These are phyloP conservation scores for Enteromius argenteus DNA, from an alignment of 2,797 vertebrate genomes.

Conservation along the genomic window DNA sequence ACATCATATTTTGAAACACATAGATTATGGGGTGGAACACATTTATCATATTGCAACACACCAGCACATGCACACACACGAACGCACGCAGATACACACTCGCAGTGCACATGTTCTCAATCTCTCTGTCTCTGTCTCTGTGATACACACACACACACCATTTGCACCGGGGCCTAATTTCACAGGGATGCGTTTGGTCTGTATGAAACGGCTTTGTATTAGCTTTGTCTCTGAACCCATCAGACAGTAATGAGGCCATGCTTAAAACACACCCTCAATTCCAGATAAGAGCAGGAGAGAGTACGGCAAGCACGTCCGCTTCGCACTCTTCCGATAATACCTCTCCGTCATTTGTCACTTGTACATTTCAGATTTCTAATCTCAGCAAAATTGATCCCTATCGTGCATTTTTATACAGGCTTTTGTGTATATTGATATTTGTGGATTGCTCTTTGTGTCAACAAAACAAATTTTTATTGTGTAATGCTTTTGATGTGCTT, in stretches of 20 bases:
- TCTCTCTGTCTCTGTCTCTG: conserved; percentile 43
- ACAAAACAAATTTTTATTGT: conserved; percentile 41
- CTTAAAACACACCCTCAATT: conserved; percentile 59
- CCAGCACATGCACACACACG: conserved; percentile 75
- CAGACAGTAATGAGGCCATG: conserved; percentile 58
- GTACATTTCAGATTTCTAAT: conserved; percentile 36
- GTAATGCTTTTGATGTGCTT: conserved; percentile 25
- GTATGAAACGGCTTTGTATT: conserved; percentile 64
- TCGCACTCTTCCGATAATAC: conserved; percentile 43
- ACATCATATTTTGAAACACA: conserved; percentile 90
- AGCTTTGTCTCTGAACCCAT: conserved; percentile 64
- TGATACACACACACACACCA: conserved; percentile 49
- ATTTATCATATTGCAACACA: conserved; percentile 85
- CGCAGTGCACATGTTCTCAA: conserved; percentile 50
- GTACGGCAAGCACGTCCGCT: conserved; percentile 24
- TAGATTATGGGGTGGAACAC: conserved; percentile 87
- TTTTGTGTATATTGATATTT: conserved; percentile 49
- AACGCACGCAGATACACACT: conserved; percentile 48
- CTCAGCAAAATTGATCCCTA: conserved; percentile 30
- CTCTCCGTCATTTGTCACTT: conserved; percentile 43
- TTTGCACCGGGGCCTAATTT: conserved; percentile 63
- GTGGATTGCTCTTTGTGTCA: conserved; percentile 26
- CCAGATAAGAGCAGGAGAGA: conserved; percentile 53
- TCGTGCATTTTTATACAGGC: conserved; percentile 34
- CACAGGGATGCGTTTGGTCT: conserved; percentile 61